phyloP scores from a whole-genome alignment of 2,888 invertebrate genomes.

The Synergus japonicus region DNA sequence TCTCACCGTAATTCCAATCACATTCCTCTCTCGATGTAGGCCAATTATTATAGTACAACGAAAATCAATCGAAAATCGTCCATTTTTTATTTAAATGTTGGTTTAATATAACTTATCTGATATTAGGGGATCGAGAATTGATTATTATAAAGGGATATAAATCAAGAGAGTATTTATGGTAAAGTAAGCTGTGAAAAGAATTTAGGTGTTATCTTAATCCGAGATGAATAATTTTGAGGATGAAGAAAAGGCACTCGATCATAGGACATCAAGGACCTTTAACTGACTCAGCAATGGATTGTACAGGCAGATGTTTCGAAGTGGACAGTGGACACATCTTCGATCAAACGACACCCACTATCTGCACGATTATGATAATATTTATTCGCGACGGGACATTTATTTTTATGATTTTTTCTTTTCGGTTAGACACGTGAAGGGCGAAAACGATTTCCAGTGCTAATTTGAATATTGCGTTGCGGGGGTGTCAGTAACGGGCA shows the following conservation, averaged over 20 bases:
- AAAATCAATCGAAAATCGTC: constrained; percentile 43
- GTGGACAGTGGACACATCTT: background rate
- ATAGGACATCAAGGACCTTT: background rate
- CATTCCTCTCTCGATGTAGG: background rate
- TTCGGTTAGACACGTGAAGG: constrained; percentile 56
- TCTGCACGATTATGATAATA: constrained; percentile 62
- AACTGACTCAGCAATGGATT: constrained; percentile 3
- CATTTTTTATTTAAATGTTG: background rate
- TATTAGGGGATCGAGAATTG: no score
- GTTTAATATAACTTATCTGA: background rate
- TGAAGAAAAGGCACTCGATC: constrained; percentile 10
- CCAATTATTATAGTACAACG: background rate
- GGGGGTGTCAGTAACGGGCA: constrained; percentile 74
- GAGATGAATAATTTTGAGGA: background rate
- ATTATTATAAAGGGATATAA: no score
- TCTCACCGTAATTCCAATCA: background rate
- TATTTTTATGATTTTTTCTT: constrained; percentile 65
- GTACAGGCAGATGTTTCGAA: background rate
- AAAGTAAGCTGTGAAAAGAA: background rate
- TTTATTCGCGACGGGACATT: constrained; percentile 53
- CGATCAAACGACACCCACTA: constrained; percentile 46
- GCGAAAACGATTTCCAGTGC: constrained; percentile 53
- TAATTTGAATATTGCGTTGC: constrained; percentile 76
- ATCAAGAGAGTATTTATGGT: no score
- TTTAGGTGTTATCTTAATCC: background rate